Conservation (phyloP, 2,888 invertebrate genomes). For the Sarcophaga subvicina region DNA sequence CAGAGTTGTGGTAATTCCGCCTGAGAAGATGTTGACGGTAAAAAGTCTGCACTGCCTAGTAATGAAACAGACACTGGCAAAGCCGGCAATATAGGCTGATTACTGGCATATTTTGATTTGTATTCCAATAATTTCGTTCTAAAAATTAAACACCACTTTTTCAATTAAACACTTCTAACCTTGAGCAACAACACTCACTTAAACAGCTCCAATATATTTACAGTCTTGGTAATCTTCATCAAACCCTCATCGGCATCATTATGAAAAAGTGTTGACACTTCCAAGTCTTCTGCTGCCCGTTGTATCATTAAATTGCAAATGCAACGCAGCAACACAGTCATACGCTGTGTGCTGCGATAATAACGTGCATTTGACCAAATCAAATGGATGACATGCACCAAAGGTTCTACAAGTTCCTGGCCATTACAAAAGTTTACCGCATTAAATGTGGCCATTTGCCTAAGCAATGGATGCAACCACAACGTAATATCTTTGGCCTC, state of each 20-base stretch:
- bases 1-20: slow-evolving; percentile 83
- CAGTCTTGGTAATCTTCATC: slow-evolving; percentile 84
- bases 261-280: slow-evolving; percentile 92
- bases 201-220: slow-evolving; percentile 84
- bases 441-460: slow-evolving; percentile 84
- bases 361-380: slow-evolving; percentile 93
- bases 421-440: slow-evolving; percentile 87
- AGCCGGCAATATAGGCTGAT: slow-evolving; percentile 74
- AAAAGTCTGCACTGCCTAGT: background rate
- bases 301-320: slow-evolving; percentile 92
- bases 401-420: slow-evolving; percentile 84
- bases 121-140: slow-evolving; percentile 78
- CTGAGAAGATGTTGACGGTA: background rate
- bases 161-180: background rate
- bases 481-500: slow-evolving; percentile 93
- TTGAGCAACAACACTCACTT: slow-evolving; percentile 81
- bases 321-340: slow-evolving; percentile 89
- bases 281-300: slow-evolving; percentile 88
- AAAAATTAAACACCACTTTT: background rate
- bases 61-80: slow-evolving; percentile 65
- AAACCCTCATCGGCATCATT: slow-evolving; percentile 90
- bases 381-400: slow-evolving; percentile 93
- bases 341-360: slow-evolving; percentile 86
- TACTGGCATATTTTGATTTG: slow-evolving; percentile 75
- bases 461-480: slow-evolving; percentile 89